phyloP scores from a whole-genome alignment of 1,140 invertebrate genomes.

The honey bee (Apis mellifera) region DNA sequence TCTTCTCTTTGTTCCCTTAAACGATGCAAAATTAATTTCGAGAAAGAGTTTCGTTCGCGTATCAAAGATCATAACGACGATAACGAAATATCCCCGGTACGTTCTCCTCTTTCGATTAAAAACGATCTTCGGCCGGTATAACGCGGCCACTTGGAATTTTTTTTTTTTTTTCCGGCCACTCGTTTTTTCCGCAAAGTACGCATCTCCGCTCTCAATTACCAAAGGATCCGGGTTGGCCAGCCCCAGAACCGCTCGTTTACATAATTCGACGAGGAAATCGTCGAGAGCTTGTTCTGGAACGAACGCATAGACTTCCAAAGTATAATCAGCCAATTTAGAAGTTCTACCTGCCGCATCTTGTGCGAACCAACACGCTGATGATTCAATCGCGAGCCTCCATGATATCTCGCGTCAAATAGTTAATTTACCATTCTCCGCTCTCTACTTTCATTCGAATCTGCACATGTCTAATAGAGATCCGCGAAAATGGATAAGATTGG shows the following conservation, averaged over 20 bases:
- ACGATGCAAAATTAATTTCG: background rate
- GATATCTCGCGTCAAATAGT: no score
- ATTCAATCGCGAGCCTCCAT: background rate
- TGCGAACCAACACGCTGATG: background rate
- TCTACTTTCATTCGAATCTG: no score
- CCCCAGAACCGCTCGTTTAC: conserved; percentile 49
- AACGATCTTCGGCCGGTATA: no score
- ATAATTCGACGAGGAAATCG: conserved; percentile 60
- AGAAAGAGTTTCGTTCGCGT: no score
- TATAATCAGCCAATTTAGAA: conserved; percentile 45
- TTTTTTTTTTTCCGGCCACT: conserved; percentile 41
- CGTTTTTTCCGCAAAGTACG: conserved; percentile 48
- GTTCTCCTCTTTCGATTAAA: conserved; percentile 11
- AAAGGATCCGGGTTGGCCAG: conserved; percentile 28
- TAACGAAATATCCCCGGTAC: background rate
- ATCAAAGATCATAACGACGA: no score
- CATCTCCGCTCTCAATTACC: conserved; percentile 51
- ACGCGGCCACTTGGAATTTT: conserved; percentile 20
- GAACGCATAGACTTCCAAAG: conserved; percentile 25
- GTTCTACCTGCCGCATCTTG: background rate
- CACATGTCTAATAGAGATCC: no score
- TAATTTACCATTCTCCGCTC: no score
- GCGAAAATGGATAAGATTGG: no score
- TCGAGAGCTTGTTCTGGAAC: background rate
- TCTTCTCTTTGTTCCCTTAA: background rate